Percentiles rank a stretch among this genome's conserved stretches.
Conservation (phyloP, 2,888 invertebrate genomes). For the Chrysina gloriosa region DNA sequence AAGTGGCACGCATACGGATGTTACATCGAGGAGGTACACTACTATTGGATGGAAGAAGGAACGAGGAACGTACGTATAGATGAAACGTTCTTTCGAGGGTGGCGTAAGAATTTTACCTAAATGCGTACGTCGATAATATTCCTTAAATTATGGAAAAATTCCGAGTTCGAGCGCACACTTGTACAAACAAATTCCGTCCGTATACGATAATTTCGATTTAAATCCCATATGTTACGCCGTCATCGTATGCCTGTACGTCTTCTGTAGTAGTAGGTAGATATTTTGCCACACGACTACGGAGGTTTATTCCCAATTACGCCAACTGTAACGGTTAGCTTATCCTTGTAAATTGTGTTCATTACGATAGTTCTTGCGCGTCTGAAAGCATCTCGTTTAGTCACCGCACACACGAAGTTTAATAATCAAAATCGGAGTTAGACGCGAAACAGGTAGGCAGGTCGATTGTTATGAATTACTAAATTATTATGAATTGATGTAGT, state of each 20-base stretch:
- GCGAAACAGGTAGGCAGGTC: constrained; percentile 5
- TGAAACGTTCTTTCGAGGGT: no score
- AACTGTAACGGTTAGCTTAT: constrained; percentile 9
- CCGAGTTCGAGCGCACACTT: not conserved
- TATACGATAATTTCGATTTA: not conserved
- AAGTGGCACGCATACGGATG: constrained; percentile 26
- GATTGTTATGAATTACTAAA: constrained; percentile 12
- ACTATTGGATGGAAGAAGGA: not conserved
- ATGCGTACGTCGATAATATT: not conserved
- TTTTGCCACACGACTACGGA: constrained; percentile 13
- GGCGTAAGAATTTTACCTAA: not conserved
- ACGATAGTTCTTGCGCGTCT: not conserved
- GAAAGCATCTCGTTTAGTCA: not conserved
- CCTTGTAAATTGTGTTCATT: constrained; percentile 21
- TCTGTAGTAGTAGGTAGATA: not conserved
- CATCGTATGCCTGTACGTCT: not conserved
- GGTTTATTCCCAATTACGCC: constrained; percentile 27
- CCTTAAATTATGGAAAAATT: constrained; percentile 9
- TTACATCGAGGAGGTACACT: not conserved
- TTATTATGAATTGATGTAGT: constrained; percentile 21
- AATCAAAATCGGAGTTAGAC: not conserved
- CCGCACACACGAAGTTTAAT: not conserved
- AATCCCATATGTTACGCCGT: not conserved
- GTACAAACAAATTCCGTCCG: not conserved
- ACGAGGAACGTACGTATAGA: no score